Conservation (phyloP, 2,113 vertebrate species). For the Clarias gariepinus region DNA sequence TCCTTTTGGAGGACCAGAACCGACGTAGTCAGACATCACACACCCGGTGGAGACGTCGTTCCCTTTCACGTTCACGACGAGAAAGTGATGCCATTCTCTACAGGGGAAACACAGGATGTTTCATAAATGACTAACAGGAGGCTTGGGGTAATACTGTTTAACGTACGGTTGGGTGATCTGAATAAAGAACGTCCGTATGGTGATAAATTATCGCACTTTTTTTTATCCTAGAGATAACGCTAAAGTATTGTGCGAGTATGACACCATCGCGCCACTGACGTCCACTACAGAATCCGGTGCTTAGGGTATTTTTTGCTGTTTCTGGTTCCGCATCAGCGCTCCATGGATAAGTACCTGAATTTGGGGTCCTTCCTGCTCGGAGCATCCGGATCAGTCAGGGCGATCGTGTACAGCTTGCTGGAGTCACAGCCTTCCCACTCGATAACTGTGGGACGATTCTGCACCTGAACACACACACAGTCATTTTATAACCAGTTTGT, state of each 20-base stretch:
- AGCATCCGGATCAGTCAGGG: slow-evolving; percentile 90
- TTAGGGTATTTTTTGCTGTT: background rate
- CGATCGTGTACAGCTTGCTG: slow-evolving; percentile 87
- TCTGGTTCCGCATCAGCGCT: background rate
- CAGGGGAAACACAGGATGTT: background rate
- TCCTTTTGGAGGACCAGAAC: slow-evolving; percentile 88
- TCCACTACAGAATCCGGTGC: no score
- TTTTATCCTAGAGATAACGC: no score
- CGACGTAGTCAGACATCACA: slow-evolving; percentile 88
- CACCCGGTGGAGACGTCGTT: slow-evolving; percentile 81
- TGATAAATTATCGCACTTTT: no score
- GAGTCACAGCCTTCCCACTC: slow-evolving; percentile 85
- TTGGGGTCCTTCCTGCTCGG: slow-evolving; percentile 91
- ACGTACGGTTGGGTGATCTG: background rate
- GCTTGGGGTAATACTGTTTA: background rate
- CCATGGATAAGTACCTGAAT: slow-evolving; percentile 75
- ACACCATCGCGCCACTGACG: no score
- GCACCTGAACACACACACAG: slow-evolving; percentile 74
- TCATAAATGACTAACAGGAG: background rate
- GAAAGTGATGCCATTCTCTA: slow-evolving; percentile 96
- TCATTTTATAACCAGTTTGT: background rate
- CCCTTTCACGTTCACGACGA: slow-evolving; percentile 96
- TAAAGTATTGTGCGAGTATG: background rate
- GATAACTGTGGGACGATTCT: slow-evolving; percentile 81
- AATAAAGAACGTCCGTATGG: background rate